Evolutionary conservation across 1,140 invertebrate species (phyloP), one percentile per base, ranked within the genome.

Genomic region (Eueides isabella): DNA sequence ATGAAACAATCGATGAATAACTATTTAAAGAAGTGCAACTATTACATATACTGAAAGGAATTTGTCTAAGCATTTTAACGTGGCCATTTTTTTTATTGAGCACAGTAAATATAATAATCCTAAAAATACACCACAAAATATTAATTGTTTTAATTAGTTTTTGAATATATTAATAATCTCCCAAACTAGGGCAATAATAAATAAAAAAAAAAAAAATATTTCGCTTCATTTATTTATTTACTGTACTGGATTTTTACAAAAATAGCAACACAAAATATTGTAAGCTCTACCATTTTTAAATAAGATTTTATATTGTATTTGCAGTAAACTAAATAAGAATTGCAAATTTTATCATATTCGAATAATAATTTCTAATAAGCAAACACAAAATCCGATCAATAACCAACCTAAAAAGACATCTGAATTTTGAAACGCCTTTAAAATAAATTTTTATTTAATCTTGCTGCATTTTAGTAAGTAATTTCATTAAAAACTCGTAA

Each of bases 401-500:
- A 26, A 55, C 19, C 7, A 26, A 11, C 23, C 48, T 23, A 55
- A 55, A 7, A 55, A 55, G 48, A 55, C 48, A 12, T 26, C 19
- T 11, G 48, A 23, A 26, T 26, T 55, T 26, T 55, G 26, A 55
- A 38, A 38, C 35, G 16, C 14, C 35, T 38, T 38, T 38, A 38
- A 55, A 55, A 55, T 55, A 26, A 55, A 4, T 26, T 55, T 55
- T 55, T 55, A 3, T 23, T 55, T 55, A 55, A 55, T 55, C 48
- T 55, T 12, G 11, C 19, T 55, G 48, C 26, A 55, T 55, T 55
- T 55, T 55, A 55, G 19, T 55, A 55, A 11, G 44, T 55, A 55
- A 55, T 55, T 55, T 55, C 11, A 55, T 55, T 55, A 55, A 55
- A 55, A 55, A 55, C 19, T 55, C 48, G 48, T 55, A 55, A 55